Evolutionary conservation across 1,140 invertebrate species (phyloP).

Genomic region (Amphibalanus amphitrite): DNA sequence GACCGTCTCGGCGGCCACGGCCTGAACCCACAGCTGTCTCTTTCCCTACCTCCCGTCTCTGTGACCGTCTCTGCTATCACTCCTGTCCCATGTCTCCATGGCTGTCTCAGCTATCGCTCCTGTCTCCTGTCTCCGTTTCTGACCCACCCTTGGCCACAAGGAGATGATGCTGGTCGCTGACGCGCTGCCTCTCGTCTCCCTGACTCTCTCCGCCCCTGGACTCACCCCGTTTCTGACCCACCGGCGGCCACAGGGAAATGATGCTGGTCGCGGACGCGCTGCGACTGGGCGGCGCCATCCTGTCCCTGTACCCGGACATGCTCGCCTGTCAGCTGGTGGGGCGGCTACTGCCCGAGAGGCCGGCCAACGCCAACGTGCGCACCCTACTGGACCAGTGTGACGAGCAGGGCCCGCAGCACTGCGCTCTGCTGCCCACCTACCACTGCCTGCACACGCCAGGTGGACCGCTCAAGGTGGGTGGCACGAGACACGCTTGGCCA

Average conservation of each 20-base stretch:
- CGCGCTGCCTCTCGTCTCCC: no score
- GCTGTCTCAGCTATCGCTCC: no score
- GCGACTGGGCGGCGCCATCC: constrained; percentile 70
- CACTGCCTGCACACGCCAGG: constrained; percentile 94
- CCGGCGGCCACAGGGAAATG: constrained; percentile 46
- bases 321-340: constrained; percentile 85
- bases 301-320: constrained; percentile 86
- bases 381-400: constrained; percentile 81
- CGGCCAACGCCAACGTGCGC: constrained; percentile 60
- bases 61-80: no score
- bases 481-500: no score
- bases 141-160: no score
- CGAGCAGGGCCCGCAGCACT: constrained; percentile 61
- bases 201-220: no score
- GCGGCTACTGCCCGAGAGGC: constrained; percentile 77
- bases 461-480: constrained; percentile 71
- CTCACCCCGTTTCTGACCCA: neutral
- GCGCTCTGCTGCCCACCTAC: constrained; percentile 75
- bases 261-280: constrained; percentile 88
- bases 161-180: neutral
- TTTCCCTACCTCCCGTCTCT: no score
- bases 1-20: no score
- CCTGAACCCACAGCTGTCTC: no score
- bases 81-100: no score
- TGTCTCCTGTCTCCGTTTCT: no score